phyloP scores from a whole-genome alignment of 2,797 vertebrate genomes.

The Syngnathus rostellatus region DNA sequence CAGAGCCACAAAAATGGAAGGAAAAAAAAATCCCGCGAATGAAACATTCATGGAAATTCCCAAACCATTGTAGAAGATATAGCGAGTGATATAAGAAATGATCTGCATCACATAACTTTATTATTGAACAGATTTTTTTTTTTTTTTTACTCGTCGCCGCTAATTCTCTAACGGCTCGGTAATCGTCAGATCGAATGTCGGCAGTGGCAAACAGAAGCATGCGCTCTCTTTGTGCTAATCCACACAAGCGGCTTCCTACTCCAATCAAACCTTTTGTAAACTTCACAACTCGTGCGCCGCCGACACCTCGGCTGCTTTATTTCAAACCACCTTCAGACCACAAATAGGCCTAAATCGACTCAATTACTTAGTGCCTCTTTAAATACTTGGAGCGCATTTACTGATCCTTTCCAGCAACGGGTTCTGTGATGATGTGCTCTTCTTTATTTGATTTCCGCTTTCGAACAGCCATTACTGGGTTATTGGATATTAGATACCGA shows the following conservation, averaged over 20 bases:
- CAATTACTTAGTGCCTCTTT: constrained; percentile 71
- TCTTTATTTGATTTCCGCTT: background rate
- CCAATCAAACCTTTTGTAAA: constrained; percentile 64
- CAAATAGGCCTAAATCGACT: constrained; percentile 65
- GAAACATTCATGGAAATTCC: background rate
- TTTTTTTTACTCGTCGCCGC: background rate
- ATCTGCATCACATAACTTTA: background rate
- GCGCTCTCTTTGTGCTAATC: constrained; percentile 49
- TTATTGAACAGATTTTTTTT: background rate
- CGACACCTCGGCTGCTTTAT: constrained; percentile 60
- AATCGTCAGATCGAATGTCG: constrained; percentile 44
- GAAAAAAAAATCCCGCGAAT: background rate
- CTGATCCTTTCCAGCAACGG: constrained; percentile 53
- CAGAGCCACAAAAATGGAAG: constrained; percentile 1
- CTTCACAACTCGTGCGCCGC: constrained; percentile 44
- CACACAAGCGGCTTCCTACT: constrained; percentile 54
- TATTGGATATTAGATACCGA: background rate
- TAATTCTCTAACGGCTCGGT: constrained; percentile 20
- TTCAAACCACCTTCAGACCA: constrained; percentile 56
- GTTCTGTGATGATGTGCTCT: constrained; percentile 27
- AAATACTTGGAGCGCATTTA: constrained; percentile 43
- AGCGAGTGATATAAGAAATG: background rate
- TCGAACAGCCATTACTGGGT: background rate
- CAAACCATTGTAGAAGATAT: background rate
- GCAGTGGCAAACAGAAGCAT: constrained; percentile 32